These are phyloP conservation scores for Archivesica marissinica DNA, from an alignment of 1,140 invertebrate genomes.

Conservation along the genomic window DNA sequence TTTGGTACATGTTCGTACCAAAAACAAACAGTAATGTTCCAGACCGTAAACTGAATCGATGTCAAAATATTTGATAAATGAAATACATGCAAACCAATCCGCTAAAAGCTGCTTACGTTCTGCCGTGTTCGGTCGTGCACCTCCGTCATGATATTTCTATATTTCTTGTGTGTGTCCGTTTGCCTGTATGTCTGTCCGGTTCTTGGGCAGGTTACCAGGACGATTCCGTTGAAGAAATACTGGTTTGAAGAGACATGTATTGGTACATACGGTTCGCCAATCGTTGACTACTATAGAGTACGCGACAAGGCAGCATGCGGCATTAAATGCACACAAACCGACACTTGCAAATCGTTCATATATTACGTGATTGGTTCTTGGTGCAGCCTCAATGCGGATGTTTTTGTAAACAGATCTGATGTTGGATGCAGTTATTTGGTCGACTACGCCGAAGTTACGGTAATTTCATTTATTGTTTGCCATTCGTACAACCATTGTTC, in stretches of 20 bases:
- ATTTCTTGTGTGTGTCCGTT: no score
- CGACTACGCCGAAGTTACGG: not conserved
- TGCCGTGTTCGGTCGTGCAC: no score
- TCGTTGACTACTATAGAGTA: not conserved
- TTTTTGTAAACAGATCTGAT: not conserved
- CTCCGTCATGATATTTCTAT: no score
- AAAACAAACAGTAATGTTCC: no score
- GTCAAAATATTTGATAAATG: no score
- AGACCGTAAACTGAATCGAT: no score
- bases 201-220: no score
- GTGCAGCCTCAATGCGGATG: not conserved
- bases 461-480: not conserved
- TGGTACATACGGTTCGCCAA: not conserved
- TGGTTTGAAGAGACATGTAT: not conserved
- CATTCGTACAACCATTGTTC: no score
- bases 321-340: not conserved
- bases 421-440: not conserved
- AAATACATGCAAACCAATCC: no score
- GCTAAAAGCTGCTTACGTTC: no score
- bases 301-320: not conserved
- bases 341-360: not conserved
- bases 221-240: conserved; percentile 9
- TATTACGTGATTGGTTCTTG: not conserved
- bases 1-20: no score
- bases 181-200: no score